Conservation (phyloP, 1,140 invertebrate species). For the Sarcophaga bullata region DNA sequence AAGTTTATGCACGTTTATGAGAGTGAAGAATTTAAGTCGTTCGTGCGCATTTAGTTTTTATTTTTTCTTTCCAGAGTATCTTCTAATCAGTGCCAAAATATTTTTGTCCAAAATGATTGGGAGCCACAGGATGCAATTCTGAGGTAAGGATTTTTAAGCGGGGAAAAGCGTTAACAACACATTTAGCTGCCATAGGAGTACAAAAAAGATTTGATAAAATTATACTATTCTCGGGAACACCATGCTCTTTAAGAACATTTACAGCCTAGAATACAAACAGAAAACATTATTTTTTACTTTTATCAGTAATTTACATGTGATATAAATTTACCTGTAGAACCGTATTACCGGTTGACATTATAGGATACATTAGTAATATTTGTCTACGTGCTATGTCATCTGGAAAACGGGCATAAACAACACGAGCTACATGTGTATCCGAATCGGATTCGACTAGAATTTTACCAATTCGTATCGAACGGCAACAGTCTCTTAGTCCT, state of each 20-base stretch:
- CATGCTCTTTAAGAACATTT: constrained; percentile 91
- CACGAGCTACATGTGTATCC: constrained; percentile 94
- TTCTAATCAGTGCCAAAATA: constrained; percentile 96
- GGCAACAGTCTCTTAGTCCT: constrained; percentile 95
- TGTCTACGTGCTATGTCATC: constrained; percentile 91
- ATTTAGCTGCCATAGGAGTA: constrained; percentile 89
- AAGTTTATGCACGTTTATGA: too few relatives aligned
- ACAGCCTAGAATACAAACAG: constrained; percentile 78
- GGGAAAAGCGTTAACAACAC: constrained; percentile 88
- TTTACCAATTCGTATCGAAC: constrained; percentile 97
- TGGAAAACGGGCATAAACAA: constrained; percentile 98
- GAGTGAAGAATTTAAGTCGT: too few relatives aligned
- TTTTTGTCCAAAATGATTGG: constrained; percentile 98
- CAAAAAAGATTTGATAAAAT: constrained; percentile 97
- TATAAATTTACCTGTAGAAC: constrained; percentile 71
- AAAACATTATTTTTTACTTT: neutral
- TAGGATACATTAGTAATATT: constrained; percentile 97
- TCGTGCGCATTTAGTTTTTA: too few relatives aligned
- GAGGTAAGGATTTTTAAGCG: constrained; percentile 95
- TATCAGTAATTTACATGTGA: neutral
- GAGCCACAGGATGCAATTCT: constrained; percentile 93
- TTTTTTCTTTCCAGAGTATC: too few relatives aligned
- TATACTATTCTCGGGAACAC: constrained; percentile 92
- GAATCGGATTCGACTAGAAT: constrained; percentile 97
- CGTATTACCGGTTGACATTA: constrained; percentile 97